phyloP scores from a whole-genome alignment of 2,888 invertebrate genomes.

The Aphrophora alni region DNA sequence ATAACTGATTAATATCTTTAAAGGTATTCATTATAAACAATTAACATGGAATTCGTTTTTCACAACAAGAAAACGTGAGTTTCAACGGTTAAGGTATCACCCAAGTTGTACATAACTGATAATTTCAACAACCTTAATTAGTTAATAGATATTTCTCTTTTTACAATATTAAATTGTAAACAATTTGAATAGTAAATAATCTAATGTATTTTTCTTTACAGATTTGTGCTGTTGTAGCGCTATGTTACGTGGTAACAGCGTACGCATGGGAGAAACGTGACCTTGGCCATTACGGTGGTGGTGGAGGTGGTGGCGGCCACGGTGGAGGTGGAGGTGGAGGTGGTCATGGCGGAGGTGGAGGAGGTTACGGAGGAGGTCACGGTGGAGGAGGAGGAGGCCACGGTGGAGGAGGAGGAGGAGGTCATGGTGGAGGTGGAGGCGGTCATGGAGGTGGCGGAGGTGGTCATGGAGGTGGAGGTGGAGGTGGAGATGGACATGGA shows the following conservation, averaged over 20 bases:
- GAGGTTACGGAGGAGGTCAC: constrained; percentile 7
- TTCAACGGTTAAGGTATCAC: too few species aligned
- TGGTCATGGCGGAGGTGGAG: neutral
- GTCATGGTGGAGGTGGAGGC: neutral
- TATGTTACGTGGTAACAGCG: neutral
- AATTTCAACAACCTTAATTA: too few species aligned
- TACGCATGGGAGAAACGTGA: constrained; percentile 5
- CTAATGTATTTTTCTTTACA: neutral
- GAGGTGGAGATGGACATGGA: constrained; percentile 22
- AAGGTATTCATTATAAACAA: too few species aligned
- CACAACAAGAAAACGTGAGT: too few species aligned
- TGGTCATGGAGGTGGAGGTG: neutral
- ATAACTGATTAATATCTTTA: too few species aligned
- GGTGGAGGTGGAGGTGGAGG: neutral
- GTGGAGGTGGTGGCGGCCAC: neutral
- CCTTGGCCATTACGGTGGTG: neutral
- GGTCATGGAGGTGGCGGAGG: neutral
- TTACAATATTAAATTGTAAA: too few species aligned
- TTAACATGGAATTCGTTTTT: too few species aligned
- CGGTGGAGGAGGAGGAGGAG: neutral
- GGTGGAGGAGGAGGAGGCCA: neutral
- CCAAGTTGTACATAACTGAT: too few species aligned
- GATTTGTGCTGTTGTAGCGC: neutral
- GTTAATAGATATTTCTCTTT: too few species aligned
- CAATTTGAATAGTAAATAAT: too few species aligned